Base-by-base conservation (phyloP, 2,797 vertebrate species). In the Cottoperca gobio region DNA sequence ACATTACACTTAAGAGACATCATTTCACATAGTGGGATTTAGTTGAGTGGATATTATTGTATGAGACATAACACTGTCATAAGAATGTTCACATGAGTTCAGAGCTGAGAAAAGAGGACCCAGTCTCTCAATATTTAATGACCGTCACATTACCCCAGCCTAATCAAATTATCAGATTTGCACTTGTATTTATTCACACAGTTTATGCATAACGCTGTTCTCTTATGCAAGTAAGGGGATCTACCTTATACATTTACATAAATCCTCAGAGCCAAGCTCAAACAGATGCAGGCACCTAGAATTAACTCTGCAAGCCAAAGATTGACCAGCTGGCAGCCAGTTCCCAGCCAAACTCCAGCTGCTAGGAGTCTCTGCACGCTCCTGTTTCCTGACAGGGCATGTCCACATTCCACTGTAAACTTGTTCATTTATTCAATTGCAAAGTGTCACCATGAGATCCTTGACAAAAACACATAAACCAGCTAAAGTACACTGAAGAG, bases 51-150 rank as follows among this genome's bases (percentile, higher is more conserved):
- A 69, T 65, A 42, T 73, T 71, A 55, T 63, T 55, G 45, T 45
- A 23, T 35, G 23, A 73, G 43, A 43, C 17, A 17, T n/a, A 57
- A 63, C 24, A 33, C 28, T 64, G 55, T n/a, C 42, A 26, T 65
- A 26, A 76, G 17, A 54, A 33, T 50, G 43, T 81, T 82, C 60
- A 60, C 53, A 58, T 52, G 63, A 48, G 74, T 58, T 59, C 65
- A 45, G 42, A 78, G 68, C 65, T 45, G 54, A 61, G 55, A 58
- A 81, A n/a, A 60, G 52, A 78, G 59, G 81, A 68, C 58, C 55
- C 53, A 28, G 54, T 23, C 45, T 50, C 59, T 85, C 58, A 82
- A 86, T 88, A 83, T 83, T 86, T 82, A 67, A 86, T 70, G 42
- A 64, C 50, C 3, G 11, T 54, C 66, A 78, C 60, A 80, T 71